phyloP scores from a whole-genome alignment of 2,113 vertebrate genomes.

The Danionella cerebrum region DNA sequence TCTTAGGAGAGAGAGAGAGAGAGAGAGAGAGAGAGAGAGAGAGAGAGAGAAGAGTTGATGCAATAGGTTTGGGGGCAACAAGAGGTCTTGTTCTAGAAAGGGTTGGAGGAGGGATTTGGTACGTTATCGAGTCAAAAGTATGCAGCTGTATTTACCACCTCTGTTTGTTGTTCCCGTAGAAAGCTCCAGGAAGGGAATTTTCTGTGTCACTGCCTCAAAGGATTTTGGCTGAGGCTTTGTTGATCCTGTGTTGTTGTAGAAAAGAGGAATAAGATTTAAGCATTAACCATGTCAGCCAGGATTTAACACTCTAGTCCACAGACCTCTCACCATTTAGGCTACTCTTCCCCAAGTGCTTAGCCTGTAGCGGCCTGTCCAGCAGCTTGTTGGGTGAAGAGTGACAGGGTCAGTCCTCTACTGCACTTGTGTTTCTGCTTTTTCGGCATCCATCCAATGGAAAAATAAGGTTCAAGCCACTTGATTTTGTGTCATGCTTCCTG shows the following conservation, averaged over 20 bases:
- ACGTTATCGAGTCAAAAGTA: slow-evolving; percentile 70
- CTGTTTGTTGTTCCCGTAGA: slow-evolving; percentile 84
- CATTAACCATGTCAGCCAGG: slow-evolving; percentile 65
- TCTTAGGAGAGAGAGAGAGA: slow-evolving; percentile 55
- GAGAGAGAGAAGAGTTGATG: slow-evolving; percentile 57
- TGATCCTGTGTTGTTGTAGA: slow-evolving; percentile 76
- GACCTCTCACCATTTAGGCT: slow-evolving; percentile 34
- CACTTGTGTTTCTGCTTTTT: slow-evolving; percentile 41
- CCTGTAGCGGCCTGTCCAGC: slow-evolving; percentile 30
- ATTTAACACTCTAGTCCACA: slow-evolving; percentile 66
- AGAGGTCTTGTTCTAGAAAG: slow-evolving; percentile 48
- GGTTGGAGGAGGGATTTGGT: slow-evolving; percentile 59
- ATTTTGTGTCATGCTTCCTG: slow-evolving; percentile 65
- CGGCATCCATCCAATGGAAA: slow-evolving; percentile 48
- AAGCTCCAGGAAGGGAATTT: slow-evolving; percentile 82
- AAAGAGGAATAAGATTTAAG: slow-evolving; percentile 57
- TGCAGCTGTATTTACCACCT: slow-evolving; percentile 87
- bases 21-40: slow-evolving; percentile 57
- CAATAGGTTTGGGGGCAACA: slow-evolving; percentile 9
- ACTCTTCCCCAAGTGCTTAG: slow-evolving; percentile 22
- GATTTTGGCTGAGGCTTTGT: slow-evolving; percentile 85
- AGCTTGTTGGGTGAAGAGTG: background rate
- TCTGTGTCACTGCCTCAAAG: slow-evolving; percentile 90
- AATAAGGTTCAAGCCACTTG: slow-evolving; percentile 45
- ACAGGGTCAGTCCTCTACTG: background rate